Base-by-base conservation (phyloP, 2,797 vertebrate genomes). In the Anas bernieri region DNA sequence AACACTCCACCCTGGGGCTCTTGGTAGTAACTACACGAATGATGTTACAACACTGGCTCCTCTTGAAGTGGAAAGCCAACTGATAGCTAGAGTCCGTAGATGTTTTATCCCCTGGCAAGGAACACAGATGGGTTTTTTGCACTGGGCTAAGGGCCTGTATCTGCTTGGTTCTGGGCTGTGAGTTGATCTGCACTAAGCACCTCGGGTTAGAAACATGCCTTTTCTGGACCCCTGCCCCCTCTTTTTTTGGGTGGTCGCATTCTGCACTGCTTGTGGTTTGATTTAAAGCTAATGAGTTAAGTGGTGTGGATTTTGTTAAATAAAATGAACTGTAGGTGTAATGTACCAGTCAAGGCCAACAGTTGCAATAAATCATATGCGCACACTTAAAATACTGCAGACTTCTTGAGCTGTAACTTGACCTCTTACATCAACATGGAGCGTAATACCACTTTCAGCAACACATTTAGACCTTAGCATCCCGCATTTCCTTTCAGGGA, bases 261-360 rank as follows among this genome's bases (percentile, higher is more conserved):
- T 82, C 87, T 94, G 91, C 90, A 90, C 90, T 96, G 94, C 79
- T 95, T 95, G 91, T 91, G 90, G 93, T 95, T 97, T 97, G 94
- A 83, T 97, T 97, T 95, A 82, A 86, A 97, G 93, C 82, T 95
- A 56, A 86, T 94, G 92, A 96, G 83, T 96, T 95, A 91, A 97
- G 84, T 95, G 94, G 95, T 97, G 92, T 97, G 93, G 96, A 90
- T 94, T 97, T 97, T 92, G 90, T 96, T 96, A 94, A 97, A 97
- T 96, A 96, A 97, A 98, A 90, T 96, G 70, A 95, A 63, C 83
- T 93, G 52, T 92, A 97, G 96, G 93, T 98, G 74, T 97, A 91
- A 93, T 0, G 91, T 97, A 95, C 92, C 92, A 82, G 96, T 95
- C 62, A 88, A 96, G 90, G 93, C 87, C 94, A 97, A 93, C 83